These are phyloP conservation scores for Alethe diademata DNA, from an alignment of 2,113 vertebrate genomes.

Conservation along the genomic window DNA sequence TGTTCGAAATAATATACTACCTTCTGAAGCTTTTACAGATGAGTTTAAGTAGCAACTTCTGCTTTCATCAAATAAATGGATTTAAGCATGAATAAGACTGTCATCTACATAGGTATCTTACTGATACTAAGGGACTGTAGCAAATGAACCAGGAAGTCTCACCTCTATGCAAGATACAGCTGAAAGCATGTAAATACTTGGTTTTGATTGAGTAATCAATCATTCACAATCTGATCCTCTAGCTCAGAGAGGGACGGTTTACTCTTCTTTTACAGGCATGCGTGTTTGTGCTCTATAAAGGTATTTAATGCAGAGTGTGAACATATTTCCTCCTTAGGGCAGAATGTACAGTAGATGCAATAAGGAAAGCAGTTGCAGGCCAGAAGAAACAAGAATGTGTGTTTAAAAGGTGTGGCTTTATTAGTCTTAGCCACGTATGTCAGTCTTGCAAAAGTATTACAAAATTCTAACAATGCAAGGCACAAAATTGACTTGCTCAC, in stretches of 20 bases:
- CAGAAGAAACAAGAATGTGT: constrained; percentile 13
- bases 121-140: constrained; percentile 34
- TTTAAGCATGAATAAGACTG: constrained; percentile 55
- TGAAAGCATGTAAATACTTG: constrained; percentile 35
- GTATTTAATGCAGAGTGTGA: not conserved
- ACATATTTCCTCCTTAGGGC: not conserved
- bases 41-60: constrained; percentile 36
- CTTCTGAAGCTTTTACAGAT: constrained; percentile 45
- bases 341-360: not conserved
- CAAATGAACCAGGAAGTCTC: constrained; percentile 21
- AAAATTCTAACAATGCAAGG: not conserved
- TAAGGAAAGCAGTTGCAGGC: not conserved
- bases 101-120: constrained; percentile 51
- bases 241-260: not conserved
- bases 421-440: not conserved
- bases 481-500: not conserved
- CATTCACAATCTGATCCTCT: not conserved
- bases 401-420: not conserved
- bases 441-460: constrained; percentile 24
- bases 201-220: constrained; percentile 15
- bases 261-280: not conserved
- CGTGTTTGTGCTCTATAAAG: not conserved
- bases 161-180: constrained; percentile 54
- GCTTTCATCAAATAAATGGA: constrained; percentile 31
- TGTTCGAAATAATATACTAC: not conserved